Percentiles rank a stretch among this genome's conserved stretches.
Conservation (phyloP, 2,797 vertebrate genomes). For the Macropodus opercularis region DNA sequence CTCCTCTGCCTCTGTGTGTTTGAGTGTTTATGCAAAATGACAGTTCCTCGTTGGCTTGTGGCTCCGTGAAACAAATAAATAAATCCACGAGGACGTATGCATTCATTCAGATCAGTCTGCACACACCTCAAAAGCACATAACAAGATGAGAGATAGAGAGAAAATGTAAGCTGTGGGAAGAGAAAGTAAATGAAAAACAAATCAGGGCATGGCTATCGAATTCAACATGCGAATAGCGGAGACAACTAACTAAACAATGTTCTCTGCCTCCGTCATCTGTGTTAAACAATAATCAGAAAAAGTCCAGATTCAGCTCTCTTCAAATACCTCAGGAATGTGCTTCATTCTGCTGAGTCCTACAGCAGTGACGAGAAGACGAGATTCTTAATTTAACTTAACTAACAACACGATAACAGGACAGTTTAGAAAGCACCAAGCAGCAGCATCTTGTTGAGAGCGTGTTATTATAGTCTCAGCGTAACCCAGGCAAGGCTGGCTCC, state of each 20-base stretch:
- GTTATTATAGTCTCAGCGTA: slow-evolving; percentile 55
- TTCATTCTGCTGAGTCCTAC: slow-evolving; percentile 20
- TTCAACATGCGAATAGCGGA: slow-evolving; percentile 44
- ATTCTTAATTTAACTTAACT: slow-evolving; percentile 43
- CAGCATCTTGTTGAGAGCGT: slow-evolving; percentile 47
- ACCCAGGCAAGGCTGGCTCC: slow-evolving; percentile 36
- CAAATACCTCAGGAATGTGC: slow-evolving; percentile 23
- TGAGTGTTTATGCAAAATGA: slow-evolving; percentile 59
- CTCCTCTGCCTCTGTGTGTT: slow-evolving; percentile 22
- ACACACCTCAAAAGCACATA: slow-evolving; percentile 44
- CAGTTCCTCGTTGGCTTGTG: slow-evolving; percentile 56
- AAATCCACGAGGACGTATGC: slow-evolving; percentile 56
- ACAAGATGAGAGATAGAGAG: slow-evolving; percentile 61
- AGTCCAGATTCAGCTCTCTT: slow-evolving; percentile 22
- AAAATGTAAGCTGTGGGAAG: slow-evolving; percentile 68
- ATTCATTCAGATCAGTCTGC: slow-evolving; percentile 55
- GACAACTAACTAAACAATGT: slow-evolving; percentile 63
- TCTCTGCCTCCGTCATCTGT: slow-evolving; percentile 39
- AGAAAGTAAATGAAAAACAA: slow-evolving; percentile 74
- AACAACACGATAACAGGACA: slow-evolving; percentile 22
- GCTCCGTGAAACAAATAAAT: slow-evolving; percentile 74
- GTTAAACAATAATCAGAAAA: slow-evolving; percentile 45
- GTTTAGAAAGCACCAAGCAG: slow-evolving; percentile 40
- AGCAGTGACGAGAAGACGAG: slow-evolving; percentile 36
- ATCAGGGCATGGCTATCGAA: slow-evolving; percentile 53